Evolutionary conservation across 1,140 invertebrate species (phyloP), one percentile per base, ranked within the genome.

Genomic region (Capitella teleta): DNA sequence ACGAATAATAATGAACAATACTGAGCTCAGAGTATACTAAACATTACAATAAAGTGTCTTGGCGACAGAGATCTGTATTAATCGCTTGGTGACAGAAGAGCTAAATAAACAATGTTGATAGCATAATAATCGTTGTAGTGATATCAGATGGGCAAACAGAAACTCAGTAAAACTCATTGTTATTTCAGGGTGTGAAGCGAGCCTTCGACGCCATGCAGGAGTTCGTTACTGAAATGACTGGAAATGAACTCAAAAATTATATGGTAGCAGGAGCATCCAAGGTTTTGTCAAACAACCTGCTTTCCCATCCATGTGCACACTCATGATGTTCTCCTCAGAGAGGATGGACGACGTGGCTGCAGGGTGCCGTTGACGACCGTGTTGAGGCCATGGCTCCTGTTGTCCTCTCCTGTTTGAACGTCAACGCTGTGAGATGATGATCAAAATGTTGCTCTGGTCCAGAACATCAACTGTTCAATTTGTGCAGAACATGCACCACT

Each of bases 301-400:
- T 32, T 47, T 38, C 24, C 8, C 16, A 50, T 44, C 3, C 3
- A 25, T 25, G 2, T 2, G 16, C 34, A 24, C 25, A 32, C 24
- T 32, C n/a, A 3, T 28, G n/a, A n/a, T n/a, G 30, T 47, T 5
- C 28, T 6, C 45, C 34, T n/a, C 5, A 51, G 26, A 51, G 66
- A 51, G 66, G 66, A 2, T 68, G 66, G 66, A 68, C 66, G 8
- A 68, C 66, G 1, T 68, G 66, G 66, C 61, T 61, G 4, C 58
- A 58, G 2, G 64, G 53, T 26, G 61, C 61, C 8, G 62, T 66
- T 14, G 66, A 68, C 52, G 57, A 63, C 16, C 54, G 66, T 28
- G 64, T 68, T 6, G 41, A 62, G 28, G 66, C 57, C 23, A 61
- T 65, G 40, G 62, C 58, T 24, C 66, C 66, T 12, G 61, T 65